Evolutionary conservation across 2,797 vertebrate species (phyloP), one percentile per base, ranked within the genome.

Genomic region (Sphaeramia orbicularis): DNA sequence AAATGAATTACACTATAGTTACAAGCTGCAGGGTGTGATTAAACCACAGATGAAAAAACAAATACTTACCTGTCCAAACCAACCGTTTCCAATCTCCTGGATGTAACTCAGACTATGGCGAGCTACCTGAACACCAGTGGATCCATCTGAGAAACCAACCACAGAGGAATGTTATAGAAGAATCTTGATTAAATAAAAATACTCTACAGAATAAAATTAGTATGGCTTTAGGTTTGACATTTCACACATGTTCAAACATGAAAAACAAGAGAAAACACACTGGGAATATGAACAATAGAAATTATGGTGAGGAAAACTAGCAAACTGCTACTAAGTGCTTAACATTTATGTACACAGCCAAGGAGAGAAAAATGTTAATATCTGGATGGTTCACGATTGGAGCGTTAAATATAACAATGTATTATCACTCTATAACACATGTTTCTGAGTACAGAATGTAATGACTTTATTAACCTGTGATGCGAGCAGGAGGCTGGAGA

Each of bases 21-120:
- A 32, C 42, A 44, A 13, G 10, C 7, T 0, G 0, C 1, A 24
- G 7, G 7, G 19, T 38, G 40, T 35, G n/a, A 21, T 41, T 47
- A 2, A 30, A 41, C 11, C 2, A 43, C 5, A 45, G 10, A 27
- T 12, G 14, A 15, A 2, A 36, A 52, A 67, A 15, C 0, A 14
- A 2, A 7, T 14, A 58, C 83, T 89, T 86, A 98, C 98, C 97
- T 99, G 99, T 81, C 97, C 98, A 92, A 99, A 99, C 95, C 96
- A 98, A 81, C 98, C 98, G 58, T 89, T 96, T 76, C 97, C 98
- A 45, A 99, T 97, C 91, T 99, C 98, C 85, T 99, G 97, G 82
- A 99, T 98, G 79, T 99, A 99, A 89, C 96, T 99, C 59, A 99
- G 93, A 92, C 90, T 97, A 80, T 98, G 98, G 16, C 98, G 96